A percentile compares a stretch with the other conserved stretches of the same genome.
Evolutionary conservation across 1,140 invertebrate genomes (phyloP).

Genomic region (Bombyx mandarina): DNA sequence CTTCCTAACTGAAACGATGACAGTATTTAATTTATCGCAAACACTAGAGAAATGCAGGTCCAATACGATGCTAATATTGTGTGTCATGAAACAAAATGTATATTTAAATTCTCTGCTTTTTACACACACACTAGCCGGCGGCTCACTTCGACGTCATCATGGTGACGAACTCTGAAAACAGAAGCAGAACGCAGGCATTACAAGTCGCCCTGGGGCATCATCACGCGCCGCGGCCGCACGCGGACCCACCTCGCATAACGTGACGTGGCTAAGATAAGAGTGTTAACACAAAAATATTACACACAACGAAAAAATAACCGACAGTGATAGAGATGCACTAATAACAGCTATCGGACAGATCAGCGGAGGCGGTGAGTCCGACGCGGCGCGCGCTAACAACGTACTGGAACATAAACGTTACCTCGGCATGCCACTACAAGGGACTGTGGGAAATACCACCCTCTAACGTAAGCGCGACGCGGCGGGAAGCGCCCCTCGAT

Average conservation of each 20-base stretch:
- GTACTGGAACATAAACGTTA: constrained; percentile 7
- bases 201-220: too few species aligned
- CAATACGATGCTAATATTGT: constrained; percentile 72
- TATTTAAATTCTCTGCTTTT: constrained; percentile 71
- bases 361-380: constrained; percentile 24
- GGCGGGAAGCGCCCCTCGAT: constrained; percentile 8
- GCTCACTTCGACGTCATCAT: constrained; percentile 99
- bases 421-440: constrained; percentile 57
- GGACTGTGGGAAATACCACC: constrained; percentile 60
- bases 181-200: constrained; percentile 44
- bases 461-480: constrained; percentile 19
- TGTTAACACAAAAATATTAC: constrained; percentile 29
- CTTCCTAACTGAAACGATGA: constrained; percentile 63
- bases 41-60: constrained; percentile 74
- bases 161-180: constrained; percentile 94
- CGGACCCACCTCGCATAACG: constrained; percentile 22
- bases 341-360: constrained; percentile 37
- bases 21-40: constrained; percentile 65
- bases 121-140: constrained; percentile 69
- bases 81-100: constrained; percentile 73
- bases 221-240: too few species aligned
- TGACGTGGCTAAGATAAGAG: constrained; percentile 28
- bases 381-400: constrained; percentile 19
- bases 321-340: constrained; percentile 53
- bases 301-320: constrained; percentile 37